These are phyloP conservation scores for Dryomyza anilis DNA, from an alignment of 2,888 invertebrate species.

Conservation along the genomic window DNA sequence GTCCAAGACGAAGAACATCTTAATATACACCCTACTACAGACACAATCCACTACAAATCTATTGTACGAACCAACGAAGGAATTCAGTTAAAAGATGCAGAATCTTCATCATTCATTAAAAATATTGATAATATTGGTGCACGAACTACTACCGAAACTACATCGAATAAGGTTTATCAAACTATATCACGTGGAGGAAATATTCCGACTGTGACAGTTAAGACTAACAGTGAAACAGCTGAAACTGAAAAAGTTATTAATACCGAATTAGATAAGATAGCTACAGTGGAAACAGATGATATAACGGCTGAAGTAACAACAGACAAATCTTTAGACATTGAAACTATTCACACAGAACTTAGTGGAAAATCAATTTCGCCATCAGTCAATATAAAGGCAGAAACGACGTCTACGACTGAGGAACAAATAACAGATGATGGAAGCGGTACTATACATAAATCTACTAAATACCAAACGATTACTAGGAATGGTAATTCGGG, in stretches of 20 bases:
- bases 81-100: constrained; percentile 38
- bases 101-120: constrained; percentile 41
- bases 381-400: too few species aligned
- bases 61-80: constrained; percentile 39
- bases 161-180: constrained; percentile 24
- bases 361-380: too few species aligned
- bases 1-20: too few species aligned
- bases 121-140: neutral
- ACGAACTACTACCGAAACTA: constrained; percentile 10
- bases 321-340: too few species aligned
- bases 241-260: too few species aligned
- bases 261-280: neutral
- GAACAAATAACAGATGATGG: too few species aligned
- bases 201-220: neutral
- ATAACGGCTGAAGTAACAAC: neutral
- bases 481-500: too few species aligned
- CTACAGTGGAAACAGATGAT: neutral
- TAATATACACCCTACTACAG: constrained; percentile 24
- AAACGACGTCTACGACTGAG: too few species aligned
- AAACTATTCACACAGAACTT: too few species aligned
- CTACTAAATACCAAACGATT: too few species aligned
- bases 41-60: constrained; percentile 42
- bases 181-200: constrained; percentile 41
- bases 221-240: neutral
- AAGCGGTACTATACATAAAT: too few species aligned